Conservation (phyloP, 2,113 vertebrate genomes). For the Oncorhynchus tshawytscha region DNA sequence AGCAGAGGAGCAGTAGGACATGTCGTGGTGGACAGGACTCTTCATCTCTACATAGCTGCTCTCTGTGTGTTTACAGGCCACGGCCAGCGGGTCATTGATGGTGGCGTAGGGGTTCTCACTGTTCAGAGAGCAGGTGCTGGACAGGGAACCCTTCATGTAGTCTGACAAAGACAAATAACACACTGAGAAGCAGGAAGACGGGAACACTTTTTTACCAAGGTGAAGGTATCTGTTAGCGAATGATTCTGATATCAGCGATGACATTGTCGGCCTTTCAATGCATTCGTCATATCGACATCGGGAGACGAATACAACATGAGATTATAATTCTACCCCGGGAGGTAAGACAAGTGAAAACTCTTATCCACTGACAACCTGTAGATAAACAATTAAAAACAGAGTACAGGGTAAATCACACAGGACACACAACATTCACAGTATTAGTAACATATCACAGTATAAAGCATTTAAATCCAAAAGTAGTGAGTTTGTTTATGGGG, state of each 20-base stretch:
- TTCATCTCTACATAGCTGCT: slow-evolving; percentile 98
- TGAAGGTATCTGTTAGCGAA: too few species aligned
- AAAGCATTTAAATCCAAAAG: background rate
- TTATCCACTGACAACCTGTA: too few species aligned
- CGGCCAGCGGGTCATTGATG: slow-evolving; percentile 83
- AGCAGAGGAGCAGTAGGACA: slow-evolving; percentile 72
- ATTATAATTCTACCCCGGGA: too few species aligned
- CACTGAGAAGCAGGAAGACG: background rate
- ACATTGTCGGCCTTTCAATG: background rate
- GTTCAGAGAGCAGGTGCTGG: slow-evolving; percentile 90
- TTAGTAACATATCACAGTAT: too few species aligned
- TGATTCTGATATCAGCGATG: background rate
- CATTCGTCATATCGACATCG: background rate
- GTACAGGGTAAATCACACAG: background rate
- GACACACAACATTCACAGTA: background rate
- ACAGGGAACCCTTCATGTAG: slow-evolving; percentile 89
- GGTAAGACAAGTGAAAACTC: too few species aligned
- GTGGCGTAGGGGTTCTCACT: slow-evolving; percentile 94
- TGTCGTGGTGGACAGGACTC: slow-evolving; percentile 79
- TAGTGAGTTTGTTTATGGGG: background rate
- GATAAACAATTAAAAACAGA: too few species aligned
- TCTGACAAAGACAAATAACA: slow-evolving; percentile 70
- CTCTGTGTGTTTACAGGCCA: slow-evolving; percentile 85
- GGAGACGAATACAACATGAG: too few species aligned
- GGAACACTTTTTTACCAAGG: background rate